Base-by-base conservation (phyloP, 1,140 invertebrate genomes). In the Apis florea region DNA sequence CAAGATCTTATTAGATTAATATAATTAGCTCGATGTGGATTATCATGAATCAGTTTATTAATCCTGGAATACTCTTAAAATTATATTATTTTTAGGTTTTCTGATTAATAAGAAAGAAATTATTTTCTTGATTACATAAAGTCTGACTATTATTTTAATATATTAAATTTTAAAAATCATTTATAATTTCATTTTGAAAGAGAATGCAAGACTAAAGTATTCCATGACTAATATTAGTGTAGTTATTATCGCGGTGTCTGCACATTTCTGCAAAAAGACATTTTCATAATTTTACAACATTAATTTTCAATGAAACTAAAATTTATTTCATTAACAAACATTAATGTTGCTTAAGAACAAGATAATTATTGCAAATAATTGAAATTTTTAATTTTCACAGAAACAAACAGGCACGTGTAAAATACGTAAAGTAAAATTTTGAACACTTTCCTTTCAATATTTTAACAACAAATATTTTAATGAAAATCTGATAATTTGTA, bases 1-100 rank as follows among this genome's bases (percentile, higher is more conserved):
- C 92, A 93, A 92, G 87, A 85, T 91, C 79, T 89, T 76, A 82
- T 83, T 76, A 73, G 79, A 73, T 72, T 84, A 85, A 70, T 84
- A 54, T 73, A 82, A 63, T 87, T 61, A 79, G 59, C 47, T 80
- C 49, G 56, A 24, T 56, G 70, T 61, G 69, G 17, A 54, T 47
- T 82, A 77, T 49, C 26, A 54, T 54, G 17, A 76, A 10, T 56
- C 21, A 61, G 17, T 5, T 13, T 81, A 75, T 59, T 53, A 59
- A 81, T 17, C 79, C 15, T 67, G 63, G 79, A 75, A 81, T 75
- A 81, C 79, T 75, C 71, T 67, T 67, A 2, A 47, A 40, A 40
- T 40, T 40, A 40, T 40, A n/a, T n/a, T n/a, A n/a, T 40, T 31
- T 40, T 40, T 40, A 40, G 5, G 9, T 2, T 49, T 17, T 69